phyloP scores from a whole-genome alignment of 2,888 invertebrate genomes.

The Incurvaria masculella region DNA sequence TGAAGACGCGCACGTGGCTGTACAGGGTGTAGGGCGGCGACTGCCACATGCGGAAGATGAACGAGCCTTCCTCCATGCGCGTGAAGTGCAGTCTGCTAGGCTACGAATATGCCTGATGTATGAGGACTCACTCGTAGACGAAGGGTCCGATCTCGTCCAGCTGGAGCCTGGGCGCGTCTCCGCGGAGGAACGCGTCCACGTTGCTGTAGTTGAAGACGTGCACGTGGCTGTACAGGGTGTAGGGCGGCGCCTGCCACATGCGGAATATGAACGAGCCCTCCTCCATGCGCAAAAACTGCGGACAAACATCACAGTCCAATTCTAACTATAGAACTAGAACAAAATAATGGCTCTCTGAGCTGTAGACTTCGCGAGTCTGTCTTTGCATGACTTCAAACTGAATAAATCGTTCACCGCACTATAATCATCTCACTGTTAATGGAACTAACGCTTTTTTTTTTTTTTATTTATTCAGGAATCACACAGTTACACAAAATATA shows the following conservation, averaged over 20 bases:
- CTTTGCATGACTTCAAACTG: no score
- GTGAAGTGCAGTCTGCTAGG: no score
- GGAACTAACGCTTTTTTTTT: no score
- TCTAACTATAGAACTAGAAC: no score
- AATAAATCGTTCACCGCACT: no score
- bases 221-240: conserved; percentile 64
- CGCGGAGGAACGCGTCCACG: conserved; percentile 60
- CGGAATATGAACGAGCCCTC: conserved; percentile 62
- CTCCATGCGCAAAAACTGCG: conserved; percentile 55
- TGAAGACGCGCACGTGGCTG: conserved; percentile 70
- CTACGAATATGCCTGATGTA: no score
- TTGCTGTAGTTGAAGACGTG: conserved; percentile 83
- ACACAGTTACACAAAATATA: no score
- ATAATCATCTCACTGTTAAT: no score
- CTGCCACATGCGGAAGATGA: conserved; percentile 65
- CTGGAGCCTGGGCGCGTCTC: conserved; percentile 60
- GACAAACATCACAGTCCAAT: no score
- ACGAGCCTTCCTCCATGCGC: conserved; percentile 57
- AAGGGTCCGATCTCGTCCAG: conserved; percentile 78
- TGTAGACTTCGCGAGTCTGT: no score
- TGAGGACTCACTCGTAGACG: conserved; percentile 70
- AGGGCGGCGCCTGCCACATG: conserved; percentile 70
- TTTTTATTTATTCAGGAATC: no score
- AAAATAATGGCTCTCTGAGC: no score
- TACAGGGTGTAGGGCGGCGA: conserved; percentile 68